Evolutionary conservation across 2,113 vertebrate genomes (phyloP).

Genomic region (Tonatia bakeri): DNA sequence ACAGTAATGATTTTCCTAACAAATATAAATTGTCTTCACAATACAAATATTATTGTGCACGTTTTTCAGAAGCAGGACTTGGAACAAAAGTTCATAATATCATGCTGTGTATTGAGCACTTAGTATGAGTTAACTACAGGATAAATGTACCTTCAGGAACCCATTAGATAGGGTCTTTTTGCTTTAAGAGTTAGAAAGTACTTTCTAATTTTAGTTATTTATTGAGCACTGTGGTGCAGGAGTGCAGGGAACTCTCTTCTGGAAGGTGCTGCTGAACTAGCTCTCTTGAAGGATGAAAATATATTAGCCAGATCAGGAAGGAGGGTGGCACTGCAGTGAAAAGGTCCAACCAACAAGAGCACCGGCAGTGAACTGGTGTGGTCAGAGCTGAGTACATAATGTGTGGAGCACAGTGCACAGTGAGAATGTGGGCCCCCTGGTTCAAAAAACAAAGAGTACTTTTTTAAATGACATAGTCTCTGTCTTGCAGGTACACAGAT

Average conservation of each 20-base stretch:
- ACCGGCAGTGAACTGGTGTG: not conserved
- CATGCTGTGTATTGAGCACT: not conserved
- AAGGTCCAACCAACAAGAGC: not conserved
- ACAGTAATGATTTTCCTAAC: constrained; percentile 40
- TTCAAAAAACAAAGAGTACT: not conserved
- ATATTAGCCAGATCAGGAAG: not conserved
- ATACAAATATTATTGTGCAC: not conserved
- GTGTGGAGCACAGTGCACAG: not conserved
- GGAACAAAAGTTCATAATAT: constrained; percentile 3
- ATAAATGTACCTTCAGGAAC: constrained; percentile 4
- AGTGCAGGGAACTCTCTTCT: not conserved
- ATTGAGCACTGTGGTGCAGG: not conserved
- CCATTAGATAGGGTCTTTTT: not conserved
- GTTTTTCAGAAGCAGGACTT: constrained; percentile 28
- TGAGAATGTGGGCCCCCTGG: not conserved
- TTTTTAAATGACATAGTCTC: not conserved
- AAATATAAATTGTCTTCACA: constrained; percentile 32
- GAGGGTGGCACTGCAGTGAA: not conserved
- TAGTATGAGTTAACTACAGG: constrained; percentile 2
- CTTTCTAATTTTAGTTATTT: not conserved
- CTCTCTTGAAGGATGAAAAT: not conserved
- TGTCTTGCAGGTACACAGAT: not conserved
- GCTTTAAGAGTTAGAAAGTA: not conserved
- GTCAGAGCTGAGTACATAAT: not conserved
- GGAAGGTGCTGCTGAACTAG: not conserved